Base-by-base conservation (phyloP, 2,113 vertebrate species). In the Orycteropus afer region DNA sequence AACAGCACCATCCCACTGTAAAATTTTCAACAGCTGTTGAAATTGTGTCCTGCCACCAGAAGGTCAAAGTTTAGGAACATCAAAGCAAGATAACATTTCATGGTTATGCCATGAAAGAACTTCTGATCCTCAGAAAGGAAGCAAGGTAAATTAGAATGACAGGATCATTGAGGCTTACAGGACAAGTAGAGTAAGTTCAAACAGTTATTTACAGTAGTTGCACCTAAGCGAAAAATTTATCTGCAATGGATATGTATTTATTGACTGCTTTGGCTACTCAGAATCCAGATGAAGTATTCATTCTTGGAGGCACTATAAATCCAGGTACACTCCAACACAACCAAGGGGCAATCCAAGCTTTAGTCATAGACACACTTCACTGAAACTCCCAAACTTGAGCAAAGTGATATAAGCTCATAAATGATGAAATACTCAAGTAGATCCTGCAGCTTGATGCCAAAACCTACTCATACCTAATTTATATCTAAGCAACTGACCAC, bases 1-100 rank as follows among this genome's bases (percentile, higher is more conserved):
- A 81, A 79, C 8, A 81, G 15, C n/a, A 79, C n/a, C n/a, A 73
- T 23, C 34, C 34, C 40, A 49, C 17, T 73, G 40, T 77, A n/a
- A 93, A 80, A 40, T 25, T 42, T 59, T 93, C 49, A 65, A 57
- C 76, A 93, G 55, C 74, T 95, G 61, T 63, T 89, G 76, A 91
- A 65, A 86, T 6, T 5, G 15, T 67, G 20, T 17, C 40, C 29
- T 71, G 53, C 13, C 87, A 71, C 15, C 14, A 34, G 55, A 81
- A 81, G 22, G 49, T 45, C 86, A 88, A 92, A 23, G 17, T 15
- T 67, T 15, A 73, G 1, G 55, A 83, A 81, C 1, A 78, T 10
- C 11, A 42, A 84, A 84, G 34, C 27, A n/a, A 77, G 40, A 29
- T 69, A n/a, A 61, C n/a, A 61, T 5, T 12, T 29, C 57, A 42